A percentile compares a stretch with the other conserved stretches of the same genome.
Evolutionary conservation across 1,140 invertebrate genomes (phyloP).

Genomic region (Holotrichia oblita): DNA sequence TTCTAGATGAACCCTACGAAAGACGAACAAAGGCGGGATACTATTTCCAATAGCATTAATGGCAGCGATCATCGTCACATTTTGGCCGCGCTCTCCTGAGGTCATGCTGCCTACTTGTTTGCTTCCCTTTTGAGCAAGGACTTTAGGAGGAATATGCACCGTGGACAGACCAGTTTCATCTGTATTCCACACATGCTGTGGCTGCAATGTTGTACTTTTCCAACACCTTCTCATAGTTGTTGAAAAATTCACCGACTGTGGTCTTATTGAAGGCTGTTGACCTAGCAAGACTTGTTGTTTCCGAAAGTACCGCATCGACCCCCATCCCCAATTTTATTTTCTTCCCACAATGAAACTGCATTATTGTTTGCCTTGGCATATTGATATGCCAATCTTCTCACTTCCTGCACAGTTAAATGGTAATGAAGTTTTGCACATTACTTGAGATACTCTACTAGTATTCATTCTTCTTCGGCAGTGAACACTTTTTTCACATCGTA

Average conservation of each 20-base stretch:
- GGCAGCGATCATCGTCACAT: constrained; percentile 55
- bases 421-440: constrained; percentile 38
- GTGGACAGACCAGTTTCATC: constrained; percentile 50
- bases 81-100: constrained; percentile 44
- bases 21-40: constrained; percentile 58
- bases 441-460: constrained; percentile 27
- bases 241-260: constrained; percentile 37
- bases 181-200: constrained; percentile 48
- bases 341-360: constrained; percentile 8
- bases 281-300: constrained; percentile 23
- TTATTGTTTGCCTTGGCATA: constrained; percentile 11
- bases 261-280: constrained; percentile 34
- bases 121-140: constrained; percentile 46
- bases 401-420: constrained; percentile 21
- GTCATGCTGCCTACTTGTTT: constrained; percentile 48
- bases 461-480: too few relatives aligned
- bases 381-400: constrained; percentile 19
- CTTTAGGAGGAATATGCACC: constrained; percentile 45
- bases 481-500: too few relatives aligned
- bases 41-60: constrained; percentile 56
- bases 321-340: constrained; percentile 32
- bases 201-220: constrained; percentile 7
- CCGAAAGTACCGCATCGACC: constrained; percentile 26
- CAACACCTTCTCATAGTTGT: constrained; percentile 14
- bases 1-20: constrained; percentile 47